phyloP scores from a whole-genome alignment of 1,140 invertebrate species.

The Cyclina sinensis region DNA sequence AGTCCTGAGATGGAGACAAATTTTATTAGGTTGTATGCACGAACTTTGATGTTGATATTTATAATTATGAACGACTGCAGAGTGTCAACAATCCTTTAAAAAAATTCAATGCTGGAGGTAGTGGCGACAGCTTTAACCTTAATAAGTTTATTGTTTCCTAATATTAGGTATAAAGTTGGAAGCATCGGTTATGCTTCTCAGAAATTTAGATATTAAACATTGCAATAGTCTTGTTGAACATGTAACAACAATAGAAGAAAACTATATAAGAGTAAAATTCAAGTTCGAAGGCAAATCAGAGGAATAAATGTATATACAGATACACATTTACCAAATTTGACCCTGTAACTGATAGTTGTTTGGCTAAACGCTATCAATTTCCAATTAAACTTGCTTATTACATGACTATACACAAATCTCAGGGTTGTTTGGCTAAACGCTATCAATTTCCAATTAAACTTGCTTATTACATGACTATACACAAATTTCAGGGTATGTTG shows the following conservation, averaged over 20 bases:
- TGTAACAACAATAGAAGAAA: background rate
- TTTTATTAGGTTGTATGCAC: background rate
- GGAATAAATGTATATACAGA: background rate
- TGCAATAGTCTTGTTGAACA: slow-evolving; percentile 28
- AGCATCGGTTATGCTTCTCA: slow-evolving; percentile 33
- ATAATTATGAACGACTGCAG: background rate
- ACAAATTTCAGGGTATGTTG: slow-evolving; percentile 32
- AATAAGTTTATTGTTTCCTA: background rate
- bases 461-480: too few relatives aligned
- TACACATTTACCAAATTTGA: slow-evolving; percentile 34
- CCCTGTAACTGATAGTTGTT: background rate
- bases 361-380: slow-evolving; percentile 13
- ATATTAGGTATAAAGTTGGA: slow-evolving; percentile 19
- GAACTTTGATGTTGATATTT: background rate
- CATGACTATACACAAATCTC: slow-evolving; percentile 41
- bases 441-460: too few relatives aligned
- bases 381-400: slow-evolving; percentile 12
- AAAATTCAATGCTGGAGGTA: background rate
- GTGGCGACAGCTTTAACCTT: background rate
- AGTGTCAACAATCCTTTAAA: background rate
- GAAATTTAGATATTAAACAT: slow-evolving; percentile 11
- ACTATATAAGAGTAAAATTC: slow-evolving; percentile 29
- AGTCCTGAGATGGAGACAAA: background rate
- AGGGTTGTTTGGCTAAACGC: too few relatives aligned
- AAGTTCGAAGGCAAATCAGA: too few relatives aligned